Evolutionary conservation across 2,113 vertebrate genomes (phyloP), one percentile per base, ranked within the genome.

Genomic region (Pteronura brasiliensis): DNA sequence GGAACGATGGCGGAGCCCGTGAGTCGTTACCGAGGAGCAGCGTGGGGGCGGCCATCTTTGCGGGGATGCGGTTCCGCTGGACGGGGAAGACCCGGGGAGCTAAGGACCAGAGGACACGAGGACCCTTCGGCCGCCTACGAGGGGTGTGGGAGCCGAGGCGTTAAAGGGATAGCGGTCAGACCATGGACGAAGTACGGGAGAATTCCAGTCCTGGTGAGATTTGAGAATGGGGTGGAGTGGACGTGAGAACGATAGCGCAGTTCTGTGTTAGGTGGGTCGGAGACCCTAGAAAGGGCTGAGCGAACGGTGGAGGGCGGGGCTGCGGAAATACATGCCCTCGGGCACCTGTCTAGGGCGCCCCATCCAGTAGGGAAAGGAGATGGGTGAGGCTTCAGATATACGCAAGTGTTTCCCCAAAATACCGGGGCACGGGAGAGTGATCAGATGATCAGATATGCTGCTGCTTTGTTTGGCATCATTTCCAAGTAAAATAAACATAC

Each of bases 41-140:
- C 20, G 1, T 1, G 49, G 69, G 44, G 20, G 61, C 72, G 4
- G 72, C 52, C 88, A 91, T 71, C 49, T 39, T 67, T 86, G 17
- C 44, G 3, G 74, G 52, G 27, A 57, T 3, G 34, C 27, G 18
- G 27, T 52, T 42, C 39, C n/a, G 3, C 6, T 0, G 0, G 36
- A 39, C 10, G 0, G 72, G 14, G 61, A 67, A 31, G 81, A 7
- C 31, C 0, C 0, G 0, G 8, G 15, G 7, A 44, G 36, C 47
- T 36, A 7, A 63, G 2, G 36, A 20, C 39, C 0, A 1, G 7
- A 4, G 47, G 18, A 63, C 49, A 5, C 15, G 49, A 52, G 14
- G 52, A 55, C 21, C 36, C 36, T 57, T 20, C 2, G 39, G 21
- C 0, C 2, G 4, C 34, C 31, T 6, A 0, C 1, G 1, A 57